Percentiles rank a stretch among this genome's conserved stretches.
phyloP scores from a whole-genome alignment of 2,888 invertebrate species.

The Lochmaea capreae region DNA sequence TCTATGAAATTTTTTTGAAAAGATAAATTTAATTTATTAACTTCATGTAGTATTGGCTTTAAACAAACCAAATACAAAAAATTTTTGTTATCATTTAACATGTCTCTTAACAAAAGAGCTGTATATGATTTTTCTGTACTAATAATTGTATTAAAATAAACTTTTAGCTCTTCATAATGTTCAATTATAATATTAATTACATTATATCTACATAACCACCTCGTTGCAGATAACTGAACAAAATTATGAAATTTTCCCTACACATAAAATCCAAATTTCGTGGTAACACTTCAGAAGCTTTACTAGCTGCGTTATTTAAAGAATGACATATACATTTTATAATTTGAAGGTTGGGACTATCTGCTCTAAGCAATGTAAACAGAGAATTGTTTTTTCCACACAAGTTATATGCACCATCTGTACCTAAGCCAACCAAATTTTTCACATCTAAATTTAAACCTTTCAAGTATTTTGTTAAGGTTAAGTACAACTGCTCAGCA shows the following conservation, averaged over 20 bases:
- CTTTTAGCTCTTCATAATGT: conserved; percentile 4
- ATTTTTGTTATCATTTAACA: conserved; percentile 3
- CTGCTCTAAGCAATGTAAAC: conserved; percentile 27
- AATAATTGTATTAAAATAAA: conserved; percentile 1
- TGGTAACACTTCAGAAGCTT: conserved; percentile 26
- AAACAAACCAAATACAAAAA: conserved; percentile 11
- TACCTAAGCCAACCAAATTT: conserved; percentile 25
- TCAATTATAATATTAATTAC: conserved; percentile 6
- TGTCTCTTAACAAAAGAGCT: neutral
- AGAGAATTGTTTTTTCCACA: conserved; percentile 27
- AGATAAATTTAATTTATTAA: conserved; percentile 5
- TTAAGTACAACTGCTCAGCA: conserved; percentile 18
- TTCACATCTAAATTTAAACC: conserved; percentile 21
- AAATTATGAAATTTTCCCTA: conserved; percentile 5
- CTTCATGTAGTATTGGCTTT: conserved; percentile 17
- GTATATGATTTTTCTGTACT: neutral
- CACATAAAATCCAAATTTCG: conserved; percentile 32
- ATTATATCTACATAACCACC: conserved; percentile 13
- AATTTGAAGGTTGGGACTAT: conserved; percentile 25
- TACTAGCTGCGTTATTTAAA: conserved; percentile 30
- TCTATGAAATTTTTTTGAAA: conserved; percentile 10
- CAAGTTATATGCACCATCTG: conserved; percentile 10
- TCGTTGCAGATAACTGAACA: conserved; percentile 14
- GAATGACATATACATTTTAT: conserved; percentile 37
- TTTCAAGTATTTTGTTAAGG: conserved; percentile 28